A percentile compares a stretch with the other conserved stretches of the same genome.
Conservation (phyloP, 2,113 vertebrate species). For the Sphyrna mokarran region DNA sequence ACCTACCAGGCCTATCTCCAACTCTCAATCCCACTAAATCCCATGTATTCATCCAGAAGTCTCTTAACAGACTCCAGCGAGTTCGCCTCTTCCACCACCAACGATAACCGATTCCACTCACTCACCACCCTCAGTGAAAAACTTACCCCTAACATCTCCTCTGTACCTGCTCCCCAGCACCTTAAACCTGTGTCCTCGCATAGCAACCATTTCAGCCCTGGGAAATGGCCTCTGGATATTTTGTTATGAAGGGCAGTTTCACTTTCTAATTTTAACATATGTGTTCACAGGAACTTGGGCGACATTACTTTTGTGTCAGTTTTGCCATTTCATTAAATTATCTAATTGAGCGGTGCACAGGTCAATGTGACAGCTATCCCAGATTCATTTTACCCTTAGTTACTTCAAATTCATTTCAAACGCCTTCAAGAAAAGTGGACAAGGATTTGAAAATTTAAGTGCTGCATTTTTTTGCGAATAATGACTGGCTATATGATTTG, state of each 20-base stretch:
- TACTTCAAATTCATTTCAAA: not conserved
- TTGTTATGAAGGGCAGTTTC: not conserved
- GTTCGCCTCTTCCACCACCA: too few species aligned
- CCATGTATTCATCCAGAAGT: too few species aligned
- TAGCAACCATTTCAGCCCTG: too few species aligned
- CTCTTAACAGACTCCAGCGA: too few species aligned
- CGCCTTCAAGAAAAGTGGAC: not conserved
- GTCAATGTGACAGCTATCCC: not conserved
- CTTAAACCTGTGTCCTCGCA: too few species aligned
- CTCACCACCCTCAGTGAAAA: too few species aligned
- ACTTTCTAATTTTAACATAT: not conserved
- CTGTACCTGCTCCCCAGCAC: too few species aligned
- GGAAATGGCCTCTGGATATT: too few species aligned
- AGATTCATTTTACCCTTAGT: not conserved
- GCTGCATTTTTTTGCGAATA: not conserved
- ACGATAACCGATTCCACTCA: too few species aligned
- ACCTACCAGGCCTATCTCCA: too few species aligned
- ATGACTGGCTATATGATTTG: not conserved
- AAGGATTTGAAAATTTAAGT: not conserved
- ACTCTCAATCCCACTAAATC: too few species aligned
- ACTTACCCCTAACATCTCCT: too few species aligned
- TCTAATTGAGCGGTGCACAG: not conserved
- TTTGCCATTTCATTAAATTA: not conserved
- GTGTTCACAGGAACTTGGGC: not conserved
- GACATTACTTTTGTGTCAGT: not conserved